Evolutionary conservation across 2,888 invertebrate genomes (phyloP).

Genomic region (Drosophila birchii): DNA sequence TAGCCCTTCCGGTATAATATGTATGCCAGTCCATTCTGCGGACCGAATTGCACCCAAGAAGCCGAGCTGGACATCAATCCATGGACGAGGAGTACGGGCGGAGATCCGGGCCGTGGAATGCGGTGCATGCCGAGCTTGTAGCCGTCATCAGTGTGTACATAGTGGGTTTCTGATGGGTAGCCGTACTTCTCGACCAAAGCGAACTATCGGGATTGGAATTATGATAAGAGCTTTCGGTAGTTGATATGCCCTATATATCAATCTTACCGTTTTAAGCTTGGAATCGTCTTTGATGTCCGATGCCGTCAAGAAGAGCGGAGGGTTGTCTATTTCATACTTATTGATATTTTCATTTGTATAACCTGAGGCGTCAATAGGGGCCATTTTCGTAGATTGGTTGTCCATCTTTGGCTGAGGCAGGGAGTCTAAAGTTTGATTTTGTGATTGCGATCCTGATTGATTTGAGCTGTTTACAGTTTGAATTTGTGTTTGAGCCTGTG

Average conservation of each 20-base stretch:
- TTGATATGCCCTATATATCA: too few species aligned
- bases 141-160: slow-evolving; percentile 33
- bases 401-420: background rate
- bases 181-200: slow-evolving; percentile 40
- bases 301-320: background rate
- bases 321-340: background rate
- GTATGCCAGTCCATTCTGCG: slow-evolving; percentile 52
- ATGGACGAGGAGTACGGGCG: slow-evolving; percentile 46
- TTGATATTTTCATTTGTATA: background rate
- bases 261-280: slow-evolving; percentile 12
- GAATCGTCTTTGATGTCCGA: slow-evolving; percentile 13
- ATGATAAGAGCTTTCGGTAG: too few species aligned
- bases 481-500: background rate
- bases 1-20: slow-evolving; percentile 47
- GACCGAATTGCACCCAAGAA: slow-evolving; percentile 58
- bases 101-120: slow-evolving; percentile 45
- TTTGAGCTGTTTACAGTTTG: background rate
- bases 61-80: slow-evolving; percentile 62
- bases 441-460: background rate
- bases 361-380: background rate
- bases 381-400: background rate
- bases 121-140: slow-evolving; percentile 56
- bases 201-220: slow-evolving; percentile 15
- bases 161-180: slow-evolving; percentile 49
- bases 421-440: background rate